phyloP scores from a whole-genome alignment of 2,113 vertebrate species.

The Tragulus kanchil region DNA sequence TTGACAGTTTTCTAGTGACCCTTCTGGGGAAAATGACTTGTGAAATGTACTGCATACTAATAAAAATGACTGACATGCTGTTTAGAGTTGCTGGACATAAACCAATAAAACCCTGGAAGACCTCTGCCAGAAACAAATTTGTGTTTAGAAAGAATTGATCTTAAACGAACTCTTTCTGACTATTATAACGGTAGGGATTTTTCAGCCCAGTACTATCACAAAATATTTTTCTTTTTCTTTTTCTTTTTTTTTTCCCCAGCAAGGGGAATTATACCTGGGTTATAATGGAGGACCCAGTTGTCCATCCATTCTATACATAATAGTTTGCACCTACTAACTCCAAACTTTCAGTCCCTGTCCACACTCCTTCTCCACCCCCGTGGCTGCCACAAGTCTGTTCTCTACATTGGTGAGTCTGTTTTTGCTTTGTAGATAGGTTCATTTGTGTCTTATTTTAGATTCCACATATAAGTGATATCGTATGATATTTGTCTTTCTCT shows the following conservation, averaged over 20 bases:
- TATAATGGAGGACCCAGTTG: too few relatives aligned
- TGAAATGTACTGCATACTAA: background rate
- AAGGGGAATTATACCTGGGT: background rate
- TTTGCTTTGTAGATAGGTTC: background rate
- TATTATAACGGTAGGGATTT: background rate
- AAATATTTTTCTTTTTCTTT: background rate
- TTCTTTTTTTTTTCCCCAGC: background rate
- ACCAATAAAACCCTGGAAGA: background rate
- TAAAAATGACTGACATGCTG: background rate
- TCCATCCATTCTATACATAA: background rate
- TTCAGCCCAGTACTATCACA: background rate
- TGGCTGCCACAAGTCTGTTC: background rate
- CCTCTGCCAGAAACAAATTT: background rate
- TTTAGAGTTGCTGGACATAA: background rate
- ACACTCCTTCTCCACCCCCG: background rate
- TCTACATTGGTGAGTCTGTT: background rate
- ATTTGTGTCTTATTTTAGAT: background rate
- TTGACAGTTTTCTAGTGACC: background rate
- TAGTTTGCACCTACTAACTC: background rate
- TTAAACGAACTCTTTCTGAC: conserved; percentile 5
- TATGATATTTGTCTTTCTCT: background rate
- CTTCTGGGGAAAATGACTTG: background rate
- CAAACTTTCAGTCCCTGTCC: background rate
- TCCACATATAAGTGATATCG: background rate
- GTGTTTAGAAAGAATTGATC: background rate